phyloP scores from a whole-genome alignment of 2,113 vertebrate genomes.

The Desmodus rotundus region DNA sequence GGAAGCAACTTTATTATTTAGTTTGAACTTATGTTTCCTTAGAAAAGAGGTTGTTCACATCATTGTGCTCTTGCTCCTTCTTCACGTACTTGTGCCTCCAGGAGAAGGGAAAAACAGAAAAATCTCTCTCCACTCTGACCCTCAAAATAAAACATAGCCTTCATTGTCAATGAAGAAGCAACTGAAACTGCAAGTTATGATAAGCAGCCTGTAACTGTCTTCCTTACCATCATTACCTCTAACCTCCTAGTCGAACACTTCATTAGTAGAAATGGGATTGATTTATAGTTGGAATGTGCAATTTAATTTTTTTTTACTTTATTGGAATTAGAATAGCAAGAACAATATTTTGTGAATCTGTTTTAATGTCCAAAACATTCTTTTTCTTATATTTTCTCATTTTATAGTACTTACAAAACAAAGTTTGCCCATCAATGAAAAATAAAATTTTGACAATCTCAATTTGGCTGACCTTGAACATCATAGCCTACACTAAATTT shows the following conservation, averaged over 20 bases:
- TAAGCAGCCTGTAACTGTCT: background rate
- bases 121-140: background rate
- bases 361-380: background rate
- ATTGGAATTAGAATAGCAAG: background rate
- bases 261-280: background rate
- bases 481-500: background rate
- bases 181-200: background rate
- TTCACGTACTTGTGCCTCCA: background rate
- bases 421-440: background rate
- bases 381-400: background rate
- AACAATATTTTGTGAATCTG: background rate
- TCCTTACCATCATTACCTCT: background rate
- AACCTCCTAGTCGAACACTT: background rate
- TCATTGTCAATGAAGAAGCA: background rate
- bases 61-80: background rate
- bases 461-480: background rate
- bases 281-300: background rate
- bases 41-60: background rate
- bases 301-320: background rate
- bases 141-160: background rate
- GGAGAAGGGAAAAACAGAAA: background rate
- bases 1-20: background rate
- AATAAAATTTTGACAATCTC: background rate
- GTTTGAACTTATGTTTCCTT: background rate
- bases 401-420: slow-evolving; percentile 8